These are phyloP conservation scores for Mus pahari DNA, from an alignment of 2,113 vertebrate genomes.

Conservation along the genomic window DNA sequence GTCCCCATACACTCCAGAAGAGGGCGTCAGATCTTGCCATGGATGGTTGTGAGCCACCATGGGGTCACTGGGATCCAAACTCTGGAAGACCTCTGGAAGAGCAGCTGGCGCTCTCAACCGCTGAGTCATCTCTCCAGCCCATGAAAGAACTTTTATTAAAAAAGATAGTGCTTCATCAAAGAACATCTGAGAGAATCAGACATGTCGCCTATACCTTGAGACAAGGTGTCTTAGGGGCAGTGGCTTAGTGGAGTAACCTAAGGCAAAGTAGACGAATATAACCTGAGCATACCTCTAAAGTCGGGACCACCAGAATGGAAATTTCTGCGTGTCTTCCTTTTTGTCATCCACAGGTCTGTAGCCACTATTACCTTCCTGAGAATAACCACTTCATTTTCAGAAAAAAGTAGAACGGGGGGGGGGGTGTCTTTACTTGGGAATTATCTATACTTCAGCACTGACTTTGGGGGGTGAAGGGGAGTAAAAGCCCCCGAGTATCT, in stretches of 20 bases:
- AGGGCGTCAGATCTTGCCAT: no score
- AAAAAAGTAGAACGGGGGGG: neutral
- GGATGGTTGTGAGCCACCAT: no score
- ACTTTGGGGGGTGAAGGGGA: neutral
- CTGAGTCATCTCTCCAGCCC: no score
- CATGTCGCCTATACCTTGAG: neutral
- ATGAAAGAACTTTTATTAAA: neutral
- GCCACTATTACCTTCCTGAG: slow-evolving; percentile 24
- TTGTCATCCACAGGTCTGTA: neutral
- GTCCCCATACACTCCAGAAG: no score
- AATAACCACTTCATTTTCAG: neutral
- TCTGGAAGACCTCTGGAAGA: no score
- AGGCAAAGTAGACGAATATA: neutral
- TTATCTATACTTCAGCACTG: neutral
- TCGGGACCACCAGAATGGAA: neutral
- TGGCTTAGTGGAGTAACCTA: neutral
- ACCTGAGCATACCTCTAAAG: neutral
- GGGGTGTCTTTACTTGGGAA: slow-evolving; percentile 1
- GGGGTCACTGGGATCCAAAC: no score
- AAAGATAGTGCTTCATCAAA: slow-evolving; percentile 24
- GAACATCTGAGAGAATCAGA: slow-evolving; percentile 34
- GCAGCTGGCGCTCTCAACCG: no score
- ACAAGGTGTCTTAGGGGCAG: neutral
- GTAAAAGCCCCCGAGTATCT: slow-evolving; percentile 38
- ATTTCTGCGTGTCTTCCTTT: neutral